These are phyloP conservation scores for Machimus atricapillus DNA, from an alignment of 2,888 invertebrate species.

Conservation along the genomic window DNA sequence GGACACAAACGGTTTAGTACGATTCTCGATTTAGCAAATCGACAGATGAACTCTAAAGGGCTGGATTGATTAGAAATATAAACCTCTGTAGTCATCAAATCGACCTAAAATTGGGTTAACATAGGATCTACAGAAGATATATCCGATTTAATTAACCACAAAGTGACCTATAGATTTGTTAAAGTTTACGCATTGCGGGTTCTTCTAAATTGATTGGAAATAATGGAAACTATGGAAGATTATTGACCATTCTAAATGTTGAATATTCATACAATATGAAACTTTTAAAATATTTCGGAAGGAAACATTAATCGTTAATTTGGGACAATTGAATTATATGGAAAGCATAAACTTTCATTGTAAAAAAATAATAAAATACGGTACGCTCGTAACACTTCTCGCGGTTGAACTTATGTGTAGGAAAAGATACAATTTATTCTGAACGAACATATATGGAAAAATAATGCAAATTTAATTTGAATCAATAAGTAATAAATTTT, in stretches of 20 bases:
- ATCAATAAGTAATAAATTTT: no score
- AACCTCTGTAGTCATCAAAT: background rate
- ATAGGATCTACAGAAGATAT: background rate
- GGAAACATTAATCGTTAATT: no score
- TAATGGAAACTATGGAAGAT: background rate
- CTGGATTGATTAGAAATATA: background rate
- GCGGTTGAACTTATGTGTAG: no score
- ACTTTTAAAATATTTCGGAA: background rate
- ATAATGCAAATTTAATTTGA: no score
- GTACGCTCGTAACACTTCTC: no score
- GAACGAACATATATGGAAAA: background rate
- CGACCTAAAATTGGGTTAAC: background rate
- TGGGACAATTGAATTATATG: background rate
- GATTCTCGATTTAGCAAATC: background rate
- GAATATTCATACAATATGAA: background rate
- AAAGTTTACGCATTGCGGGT: background rate
- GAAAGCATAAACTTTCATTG: background rate
- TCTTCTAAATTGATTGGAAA: background rate
- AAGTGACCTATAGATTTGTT: background rate
- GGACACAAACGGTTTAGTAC: background rate
- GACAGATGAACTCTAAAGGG: background rate
- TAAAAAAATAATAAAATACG: background rate
- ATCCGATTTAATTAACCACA: background rate
- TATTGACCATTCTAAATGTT: background rate
- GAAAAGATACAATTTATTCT: no score